These are phyloP conservation scores for Cryptotis parvus DNA, from an alignment of 2,113 vertebrate species.

Conservation along the genomic window DNA sequence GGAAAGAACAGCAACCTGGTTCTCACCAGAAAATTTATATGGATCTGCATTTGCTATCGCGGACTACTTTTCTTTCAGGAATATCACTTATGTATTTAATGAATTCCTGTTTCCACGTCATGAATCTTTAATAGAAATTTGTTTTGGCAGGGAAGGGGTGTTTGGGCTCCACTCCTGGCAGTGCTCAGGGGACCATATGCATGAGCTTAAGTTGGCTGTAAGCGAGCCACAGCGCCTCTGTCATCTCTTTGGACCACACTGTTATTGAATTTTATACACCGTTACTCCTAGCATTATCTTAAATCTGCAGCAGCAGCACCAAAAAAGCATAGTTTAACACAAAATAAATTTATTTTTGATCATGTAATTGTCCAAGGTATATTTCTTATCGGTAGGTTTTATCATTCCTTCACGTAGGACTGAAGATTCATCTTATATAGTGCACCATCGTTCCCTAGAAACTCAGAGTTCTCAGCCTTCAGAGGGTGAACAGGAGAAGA, in stretches of 20 bases:
- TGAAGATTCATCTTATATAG: background rate
- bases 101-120: background rate
- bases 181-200: too few species aligned
- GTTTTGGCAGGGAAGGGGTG: too few species aligned
- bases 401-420: background rate
- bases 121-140: too few species aligned
- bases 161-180: too few species aligned
- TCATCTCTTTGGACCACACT: background rate
- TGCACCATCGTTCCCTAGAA: background rate
- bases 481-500: background rate
- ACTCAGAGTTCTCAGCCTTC: background rate
- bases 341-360: background rate
- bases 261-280: background rate
- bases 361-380: background rate
- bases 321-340: background rate
- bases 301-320: background rate
- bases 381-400: background rate
- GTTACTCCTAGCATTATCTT: constrained; percentile 8
- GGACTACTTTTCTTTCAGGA: background rate
- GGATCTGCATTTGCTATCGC: background rate
- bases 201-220: too few species aligned
- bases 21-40: background rate
- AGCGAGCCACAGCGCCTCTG: too few species aligned
- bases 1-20: background rate
- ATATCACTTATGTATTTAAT: background rate